Conservation (phyloP, 2,888 invertebrate genomes). For the Gasteruption jaculator region DNA sequence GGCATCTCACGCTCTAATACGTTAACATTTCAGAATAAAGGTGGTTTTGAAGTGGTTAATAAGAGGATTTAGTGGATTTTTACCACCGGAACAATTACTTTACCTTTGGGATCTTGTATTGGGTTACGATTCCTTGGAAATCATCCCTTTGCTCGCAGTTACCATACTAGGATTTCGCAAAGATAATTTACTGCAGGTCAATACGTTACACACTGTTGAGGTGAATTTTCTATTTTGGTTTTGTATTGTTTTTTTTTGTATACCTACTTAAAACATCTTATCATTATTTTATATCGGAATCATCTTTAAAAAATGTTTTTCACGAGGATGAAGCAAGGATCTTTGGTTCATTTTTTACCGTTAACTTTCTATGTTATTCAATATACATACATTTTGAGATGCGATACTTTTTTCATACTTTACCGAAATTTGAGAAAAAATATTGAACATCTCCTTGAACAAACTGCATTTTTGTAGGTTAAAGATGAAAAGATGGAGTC, state of each 20-base stretch:
- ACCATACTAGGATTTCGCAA: conserved; percentile 81
- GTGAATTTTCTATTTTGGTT: conserved; percentile 36
- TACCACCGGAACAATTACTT: conserved; percentile 87
- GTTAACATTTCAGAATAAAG: conserved; percentile 62
- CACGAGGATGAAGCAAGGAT: conserved; percentile 3
- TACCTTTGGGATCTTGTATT: conserved; percentile 90
- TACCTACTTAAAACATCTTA: too few relatives aligned
- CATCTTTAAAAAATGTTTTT: neutral
- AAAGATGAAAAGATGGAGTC: too few relatives aligned
- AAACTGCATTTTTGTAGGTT: too few relatives aligned
- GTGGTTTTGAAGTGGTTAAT: conserved; percentile 96
- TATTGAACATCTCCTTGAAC: neutral
- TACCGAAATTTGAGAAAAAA: neutral
- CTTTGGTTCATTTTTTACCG: too few relatives aligned
- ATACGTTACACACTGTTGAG: conserved; percentile 75
- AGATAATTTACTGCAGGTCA: conserved; percentile 74
- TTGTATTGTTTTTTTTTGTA: neutral
- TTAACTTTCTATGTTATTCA: too few relatives aligned
- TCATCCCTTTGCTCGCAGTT: conserved; percentile 80
- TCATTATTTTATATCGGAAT: neutral
- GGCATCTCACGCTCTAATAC: conserved; percentile 1
- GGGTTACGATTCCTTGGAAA: conserved; percentile 88
- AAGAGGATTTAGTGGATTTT: conserved; percentile 91
- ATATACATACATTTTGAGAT: too few relatives aligned
- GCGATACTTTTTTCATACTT: too few relatives aligned